Evolutionary conservation across 2,797 vertebrate genomes (phyloP), one percentile per base, ranked within the genome.

Genomic region (Cyclura pinguis): DNA sequence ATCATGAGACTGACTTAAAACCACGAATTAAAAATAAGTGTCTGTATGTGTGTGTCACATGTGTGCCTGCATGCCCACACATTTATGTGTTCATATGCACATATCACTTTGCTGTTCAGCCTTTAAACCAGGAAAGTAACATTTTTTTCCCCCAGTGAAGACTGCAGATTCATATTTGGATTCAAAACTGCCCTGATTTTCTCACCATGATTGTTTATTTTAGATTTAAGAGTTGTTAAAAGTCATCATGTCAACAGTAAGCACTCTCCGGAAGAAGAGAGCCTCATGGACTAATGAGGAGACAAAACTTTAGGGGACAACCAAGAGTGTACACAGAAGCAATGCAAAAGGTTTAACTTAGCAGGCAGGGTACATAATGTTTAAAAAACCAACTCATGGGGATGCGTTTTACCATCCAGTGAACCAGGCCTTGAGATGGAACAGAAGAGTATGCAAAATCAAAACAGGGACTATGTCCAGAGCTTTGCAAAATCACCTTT

Each of bases 251-350:
- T 35, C 83, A 73, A 72, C 7, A 76, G 42, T 84, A 81, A 89
- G 35, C 24, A 90, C 27, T 84, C 24, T 67, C 50, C 32, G 18
- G 47, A 29, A 78, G 50, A 77, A 29, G 22, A n/a, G 9, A 84
- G 32, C n/a, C 20, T 32, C 12, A 27, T 67, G 8, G 10, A 59
- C 42, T 78, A 86, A 24, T 42, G 42, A 82, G 38, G 86, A 10
- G 62, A 57, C 24, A 85, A 83, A 88, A 52, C 24, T 76, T 57
- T 76, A 88, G 73, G 38, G 82, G 78, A 92, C 55, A 85, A 84
- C 22, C 8, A 55, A 81, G 73, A 90, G 0, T 0, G 80, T 35
- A 89, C 20, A 82, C 4, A 6, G 72, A 78, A 77, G 78, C 42
- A 57, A 52, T 69, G 24, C 38, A 90, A 10, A 32, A 80, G 20